Evolutionary conservation across 2,888 invertebrate genomes (phyloP).

Genomic region (Itoplectis maculator): DNA sequence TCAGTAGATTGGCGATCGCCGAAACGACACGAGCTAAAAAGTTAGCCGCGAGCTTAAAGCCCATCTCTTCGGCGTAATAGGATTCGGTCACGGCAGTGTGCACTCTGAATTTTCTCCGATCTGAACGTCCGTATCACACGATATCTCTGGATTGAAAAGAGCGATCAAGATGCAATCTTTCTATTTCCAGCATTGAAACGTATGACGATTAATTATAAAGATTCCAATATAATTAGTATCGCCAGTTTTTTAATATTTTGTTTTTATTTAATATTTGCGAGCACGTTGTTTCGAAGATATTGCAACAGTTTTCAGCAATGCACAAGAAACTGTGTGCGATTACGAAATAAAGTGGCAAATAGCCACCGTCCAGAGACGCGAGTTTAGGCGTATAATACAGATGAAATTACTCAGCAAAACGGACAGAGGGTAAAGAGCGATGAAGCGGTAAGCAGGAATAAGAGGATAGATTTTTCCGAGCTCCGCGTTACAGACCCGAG

Average conservation of each 20-base stretch:
- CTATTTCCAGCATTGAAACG: no score
- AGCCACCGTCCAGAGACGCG: neutral
- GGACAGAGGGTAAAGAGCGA: neutral
- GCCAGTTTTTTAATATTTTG: no score
- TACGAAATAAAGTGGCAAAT: conserved; percentile 6
- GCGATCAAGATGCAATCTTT: no score
- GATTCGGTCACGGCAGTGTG: neutral
- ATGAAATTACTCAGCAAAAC: conserved; percentile 47
- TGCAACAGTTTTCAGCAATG: neutral
- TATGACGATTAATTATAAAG: no score
- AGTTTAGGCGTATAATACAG: conserved; percentile 22
- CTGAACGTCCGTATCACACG: no score
- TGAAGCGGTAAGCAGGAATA: conserved; percentile 15
- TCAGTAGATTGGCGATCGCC: conserved; percentile 7
- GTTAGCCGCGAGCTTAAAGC: neutral
- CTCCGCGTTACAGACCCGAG: conserved; percentile 21
- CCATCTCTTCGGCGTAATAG: neutral
- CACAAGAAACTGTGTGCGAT: neutral
- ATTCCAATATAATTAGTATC: no score
- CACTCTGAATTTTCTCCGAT: conserved; percentile 17
- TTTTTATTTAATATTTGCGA: neutral
- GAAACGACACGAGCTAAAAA: neutral
- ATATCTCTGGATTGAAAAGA: no score
- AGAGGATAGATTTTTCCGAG: conserved; percentile 42
- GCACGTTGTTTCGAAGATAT: neutral